Base-by-base conservation (phyloP, 2,888 invertebrate species). In the Xiphydria camelus region DNA sequence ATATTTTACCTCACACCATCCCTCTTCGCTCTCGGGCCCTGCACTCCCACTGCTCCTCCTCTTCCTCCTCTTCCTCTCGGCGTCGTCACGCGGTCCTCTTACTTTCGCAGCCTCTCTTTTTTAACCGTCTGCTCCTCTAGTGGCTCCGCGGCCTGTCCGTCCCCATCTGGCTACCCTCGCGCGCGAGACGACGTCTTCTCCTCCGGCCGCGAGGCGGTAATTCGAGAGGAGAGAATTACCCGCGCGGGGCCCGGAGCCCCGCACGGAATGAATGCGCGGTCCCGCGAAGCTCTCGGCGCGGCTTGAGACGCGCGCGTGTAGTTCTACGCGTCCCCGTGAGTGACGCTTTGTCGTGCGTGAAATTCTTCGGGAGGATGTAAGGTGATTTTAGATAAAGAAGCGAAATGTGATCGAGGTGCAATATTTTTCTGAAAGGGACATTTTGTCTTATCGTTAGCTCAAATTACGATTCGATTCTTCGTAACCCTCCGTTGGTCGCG, bases 1-100 rank as follows among this genome's bases (percentile, higher is more conserved):
- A 73, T 73, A 73, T 70, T 72, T 73, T 70, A 72, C 55, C n/a
- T 38, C 20, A 29, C 25, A 21, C 25, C 19, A 10, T 40, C 12
- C 25, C 21, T 15, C 45, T 35, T 36, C 40, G 32, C 41, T 22
- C 17, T 19, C 31, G 29, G 14, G 14, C 20, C 17, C 31, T 32
- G n/a, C n/a, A n/a, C 17, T 29, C 15, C 34, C 10, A 10, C 2
- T n/a, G 43, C 41, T 26, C 29, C 37, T 41, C 42, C 42, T 35
- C 15, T 25, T 19, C 37, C 26, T 42, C 14, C 45, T 29, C 31
- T 36, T 9, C 12, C 25, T 23, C 49, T 44, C 43, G 42, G 17
- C 41, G 14, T 10, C 26, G 4, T 41, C 44, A 42, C 38, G 29
- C 38, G 41, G 35, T 34, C 45, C 35, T 46, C 36, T 19, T 12